phyloP scores from a whole-genome alignment of 2,888 invertebrate species.

The Cheiracanthium punctorium region DNA sequence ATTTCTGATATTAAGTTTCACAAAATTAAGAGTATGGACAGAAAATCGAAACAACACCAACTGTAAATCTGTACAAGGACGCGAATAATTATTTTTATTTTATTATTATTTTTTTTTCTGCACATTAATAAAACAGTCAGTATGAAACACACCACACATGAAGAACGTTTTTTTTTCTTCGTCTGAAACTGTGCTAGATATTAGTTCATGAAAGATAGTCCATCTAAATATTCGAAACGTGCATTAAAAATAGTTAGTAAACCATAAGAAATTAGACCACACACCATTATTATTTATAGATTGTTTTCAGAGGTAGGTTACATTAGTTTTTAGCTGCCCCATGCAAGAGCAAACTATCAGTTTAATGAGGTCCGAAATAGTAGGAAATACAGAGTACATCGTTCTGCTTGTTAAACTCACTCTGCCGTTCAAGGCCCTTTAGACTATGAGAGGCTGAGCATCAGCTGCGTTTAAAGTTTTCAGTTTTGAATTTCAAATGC shows the following conservation, averaged over 20 bases:
- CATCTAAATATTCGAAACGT: constrained; percentile 69
- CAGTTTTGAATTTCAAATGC: background rate
- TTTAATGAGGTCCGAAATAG: constrained; percentile 65
- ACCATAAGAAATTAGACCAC: constrained; percentile 67
- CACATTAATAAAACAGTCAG: constrained; percentile 60
- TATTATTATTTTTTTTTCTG: constrained; percentile 19
- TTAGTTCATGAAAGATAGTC: constrained; percentile 64
- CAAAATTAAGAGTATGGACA: constrained; percentile 23
- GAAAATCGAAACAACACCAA: constrained; percentile 54
- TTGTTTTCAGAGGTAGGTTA: constrained; percentile 69
- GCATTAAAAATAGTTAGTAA: constrained; percentile 69
- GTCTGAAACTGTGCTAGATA: constrained; percentile 63
- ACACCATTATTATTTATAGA: constrained; percentile 69
- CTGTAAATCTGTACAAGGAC: constrained; percentile 63
- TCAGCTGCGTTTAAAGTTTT: background rate
- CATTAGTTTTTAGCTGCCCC: constrained; percentile 64
- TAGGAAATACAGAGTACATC: constrained; percentile 67
- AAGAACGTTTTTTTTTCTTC: constrained; percentile 39
- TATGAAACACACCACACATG: constrained; percentile 62
- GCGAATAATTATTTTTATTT: constrained; percentile 40
- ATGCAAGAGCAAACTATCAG: constrained; percentile 58
- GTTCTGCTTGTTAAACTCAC: background rate
- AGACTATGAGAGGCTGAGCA: background rate
- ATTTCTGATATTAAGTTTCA: constrained; percentile 2
- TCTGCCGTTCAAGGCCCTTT: background rate